Base-by-base conservation (phyloP, 2,797 vertebrate species). In the Melanotaenia boesemani region DNA sequence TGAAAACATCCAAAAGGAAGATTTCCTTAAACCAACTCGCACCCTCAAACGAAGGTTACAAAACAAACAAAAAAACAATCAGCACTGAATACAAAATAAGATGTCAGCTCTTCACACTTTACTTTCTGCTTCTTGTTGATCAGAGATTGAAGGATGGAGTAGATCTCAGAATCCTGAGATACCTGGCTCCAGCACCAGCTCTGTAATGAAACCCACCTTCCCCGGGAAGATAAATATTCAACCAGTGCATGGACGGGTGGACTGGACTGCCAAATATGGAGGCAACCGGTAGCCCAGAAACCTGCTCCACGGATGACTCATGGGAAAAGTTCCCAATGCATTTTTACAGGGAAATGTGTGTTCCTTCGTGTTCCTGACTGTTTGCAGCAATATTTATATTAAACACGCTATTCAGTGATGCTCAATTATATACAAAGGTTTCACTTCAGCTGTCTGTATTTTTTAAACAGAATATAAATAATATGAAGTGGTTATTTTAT, bases 241-340 rank as follows among this genome's bases (percentile, higher is more conserved):
- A 76, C 92, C 95, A 0, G 92, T 98, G 10, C 96, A 96, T 0
- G 96, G 97, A 72, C 94, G 96, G 83, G 96, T 96, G 4, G 96
- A 99, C 92, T 99, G 96, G 96, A 85, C 91, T 9, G 94, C 96
- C 81, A 99, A 99, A 91, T 99, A 99, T 0, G 95, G 96, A 86
- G 93, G 94, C 67, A 93, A 96, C 86, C 93, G 94, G 80, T 97
- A 97, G 90, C 76, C 41, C 67, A 26, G 41, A 60, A 57, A 50
- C 18, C 24, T 2, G 4, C 66, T 41, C 26, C 28, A 50, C 44
- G 36, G 41, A 30, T 3, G 72, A 87, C 55, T 81, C 78, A 37
- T 79, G 79, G 69, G 83, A 77, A 67, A 60, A 41, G 36, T 18
- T 54, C 52, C n/a, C 50, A 32, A 30, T 60, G 58, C 56, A 69